A percentile compares a stretch with the other conserved stretches of the same genome.
These are phyloP conservation scores for Capromys pilorides DNA, from an alignment of 2,797 vertebrate genomes.

Conservation along the genomic window DNA sequence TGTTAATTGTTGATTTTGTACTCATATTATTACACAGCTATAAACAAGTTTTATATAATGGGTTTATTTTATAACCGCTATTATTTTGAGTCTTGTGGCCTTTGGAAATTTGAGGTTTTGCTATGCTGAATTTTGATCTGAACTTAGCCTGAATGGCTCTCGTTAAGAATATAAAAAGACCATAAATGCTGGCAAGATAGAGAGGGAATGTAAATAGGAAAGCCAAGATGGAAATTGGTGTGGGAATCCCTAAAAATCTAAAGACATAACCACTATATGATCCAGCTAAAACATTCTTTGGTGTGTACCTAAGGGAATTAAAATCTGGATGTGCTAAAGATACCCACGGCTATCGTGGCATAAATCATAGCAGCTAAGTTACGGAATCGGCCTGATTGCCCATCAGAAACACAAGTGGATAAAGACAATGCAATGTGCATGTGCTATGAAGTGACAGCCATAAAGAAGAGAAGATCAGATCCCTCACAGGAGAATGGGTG, in stretches of 20 bases:
- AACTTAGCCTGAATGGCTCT: background rate
- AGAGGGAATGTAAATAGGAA: background rate
- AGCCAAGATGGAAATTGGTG: background rate
- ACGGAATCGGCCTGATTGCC: background rate
- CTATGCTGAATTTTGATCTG: background rate
- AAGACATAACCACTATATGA: background rate
- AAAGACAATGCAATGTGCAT: background rate
- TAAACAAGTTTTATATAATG: background rate
- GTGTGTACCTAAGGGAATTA: background rate
- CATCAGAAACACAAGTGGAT: background rate
- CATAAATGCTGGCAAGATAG: background rate
- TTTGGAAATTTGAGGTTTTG: slow-evolving; percentile 11
- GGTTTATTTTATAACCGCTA: background rate
- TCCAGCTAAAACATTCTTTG: background rate
- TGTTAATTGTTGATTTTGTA: background rate
- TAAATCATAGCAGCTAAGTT: background rate
- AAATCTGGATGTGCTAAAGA: background rate
- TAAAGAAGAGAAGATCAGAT: background rate
- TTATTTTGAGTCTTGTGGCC: background rate
- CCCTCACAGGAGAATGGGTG: background rate
- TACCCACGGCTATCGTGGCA: background rate
- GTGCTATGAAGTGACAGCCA: background rate
- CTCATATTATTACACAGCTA: background rate
- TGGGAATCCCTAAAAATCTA: background rate
- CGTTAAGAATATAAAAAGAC: background rate